Evolutionary conservation across 2,113 vertebrate genomes (phyloP).

Genomic region (Pangasianodon gigas): DNA sequence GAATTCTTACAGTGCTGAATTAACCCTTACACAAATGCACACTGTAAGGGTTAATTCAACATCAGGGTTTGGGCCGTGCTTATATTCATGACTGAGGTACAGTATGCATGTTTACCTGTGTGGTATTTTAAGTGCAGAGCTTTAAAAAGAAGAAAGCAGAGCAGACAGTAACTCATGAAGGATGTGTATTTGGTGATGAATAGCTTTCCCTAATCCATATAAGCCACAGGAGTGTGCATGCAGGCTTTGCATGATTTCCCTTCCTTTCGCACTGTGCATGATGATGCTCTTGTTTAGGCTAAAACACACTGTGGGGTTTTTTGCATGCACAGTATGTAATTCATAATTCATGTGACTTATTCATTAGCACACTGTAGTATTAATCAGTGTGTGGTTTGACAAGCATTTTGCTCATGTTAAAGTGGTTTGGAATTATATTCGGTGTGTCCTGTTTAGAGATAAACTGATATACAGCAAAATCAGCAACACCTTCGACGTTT

Average conservation of each 20-base stretch:
- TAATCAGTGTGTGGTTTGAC: not conserved
- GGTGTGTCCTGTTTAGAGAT: not conserved
- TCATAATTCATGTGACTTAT: not conserved
- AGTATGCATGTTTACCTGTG: not conserved
- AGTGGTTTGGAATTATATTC: not conserved
- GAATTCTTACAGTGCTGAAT: not conserved
- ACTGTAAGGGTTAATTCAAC: not conserved
- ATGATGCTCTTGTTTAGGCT: not conserved
- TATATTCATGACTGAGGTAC: not conserved
- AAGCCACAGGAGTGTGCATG: constrained; percentile 2
- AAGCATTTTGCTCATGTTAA: not conserved
- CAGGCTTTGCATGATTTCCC: constrained; percentile 9
- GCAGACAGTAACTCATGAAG: not conserved
- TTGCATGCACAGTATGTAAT: not conserved
- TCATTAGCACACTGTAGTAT: not conserved
- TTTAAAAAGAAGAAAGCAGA: not conserved
- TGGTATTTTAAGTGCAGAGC: not conserved
- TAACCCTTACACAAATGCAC: not conserved
- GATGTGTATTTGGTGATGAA: constrained; percentile 28
- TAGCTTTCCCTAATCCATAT: constrained; percentile 31
- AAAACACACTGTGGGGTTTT: constrained; percentile 1
- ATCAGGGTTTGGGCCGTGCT: not conserved
- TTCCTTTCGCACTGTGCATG: not conserved
- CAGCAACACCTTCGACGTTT: not conserved
- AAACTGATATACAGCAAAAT: not conserved